phyloP scores from a whole-genome alignment of 1,140 invertebrate genomes.

The Conus betulinus region DNA sequence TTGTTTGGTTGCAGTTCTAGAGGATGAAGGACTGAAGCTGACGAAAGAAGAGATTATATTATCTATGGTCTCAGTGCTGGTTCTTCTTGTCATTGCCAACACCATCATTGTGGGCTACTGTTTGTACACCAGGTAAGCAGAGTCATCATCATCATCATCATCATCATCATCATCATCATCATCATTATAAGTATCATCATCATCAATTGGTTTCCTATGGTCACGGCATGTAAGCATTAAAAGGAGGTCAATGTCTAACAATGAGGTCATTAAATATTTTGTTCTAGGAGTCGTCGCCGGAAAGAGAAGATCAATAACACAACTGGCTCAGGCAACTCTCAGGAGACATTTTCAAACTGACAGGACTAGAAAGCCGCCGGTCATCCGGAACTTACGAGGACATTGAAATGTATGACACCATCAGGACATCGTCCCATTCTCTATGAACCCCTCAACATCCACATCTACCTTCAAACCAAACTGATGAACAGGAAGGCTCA shows the following conservation, averaged over 20 bases:
- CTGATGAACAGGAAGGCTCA: not conserved
- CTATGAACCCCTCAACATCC: not conserved
- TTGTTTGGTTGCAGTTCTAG: not conserved
- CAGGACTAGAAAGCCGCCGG: not conserved
- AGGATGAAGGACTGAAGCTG: not conserved
- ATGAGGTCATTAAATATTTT: too few species aligned
- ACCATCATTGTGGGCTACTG: not conserved
- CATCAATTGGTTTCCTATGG: too few species aligned
- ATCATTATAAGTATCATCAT: too few species aligned
- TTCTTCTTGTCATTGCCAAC: not conserved
- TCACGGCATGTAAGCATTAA: too few species aligned
- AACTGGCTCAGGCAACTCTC: too few species aligned
- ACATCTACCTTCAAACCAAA: not conserved
- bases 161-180: too few species aligned
- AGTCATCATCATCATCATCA: too few species aligned
- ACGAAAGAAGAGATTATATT: not conserved
- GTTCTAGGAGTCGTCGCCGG: not conserved
- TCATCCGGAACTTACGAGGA: not conserved
- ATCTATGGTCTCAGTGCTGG: not conserved
- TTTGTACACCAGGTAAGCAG: not conserved
- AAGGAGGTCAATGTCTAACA: too few species aligned
- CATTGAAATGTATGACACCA: conserved; percentile 1
- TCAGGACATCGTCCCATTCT: not conserved
- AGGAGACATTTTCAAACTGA: not conserved
- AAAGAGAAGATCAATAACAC: not conserved